Conservation (phyloP, 2,113 vertebrate genomes). For the Thinocorus orbignyianus region DNA sequence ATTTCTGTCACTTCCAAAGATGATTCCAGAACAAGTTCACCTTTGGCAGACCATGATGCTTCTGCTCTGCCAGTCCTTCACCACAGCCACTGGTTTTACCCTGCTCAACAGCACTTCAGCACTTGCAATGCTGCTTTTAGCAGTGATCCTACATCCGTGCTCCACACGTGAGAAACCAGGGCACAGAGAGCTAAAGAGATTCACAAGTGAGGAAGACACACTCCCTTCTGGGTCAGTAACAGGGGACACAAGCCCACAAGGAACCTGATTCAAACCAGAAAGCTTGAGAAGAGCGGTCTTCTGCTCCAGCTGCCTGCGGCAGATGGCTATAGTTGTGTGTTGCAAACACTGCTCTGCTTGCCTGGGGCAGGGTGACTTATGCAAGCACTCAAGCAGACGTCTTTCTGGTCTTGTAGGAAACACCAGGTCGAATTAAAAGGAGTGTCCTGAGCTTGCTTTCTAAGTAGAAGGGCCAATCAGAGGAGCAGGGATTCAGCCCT, state of each 20-base stretch:
- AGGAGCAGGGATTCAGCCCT: not conserved
- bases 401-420: not conserved
- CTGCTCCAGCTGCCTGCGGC: rapidly evolving
- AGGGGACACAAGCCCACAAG: not conserved
- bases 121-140: not conserved
- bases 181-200: not conserved
- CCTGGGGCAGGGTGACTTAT: not conserved
- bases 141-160: no score
- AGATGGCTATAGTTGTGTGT: not conserved
- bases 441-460: not conserved
- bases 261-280: not conserved
- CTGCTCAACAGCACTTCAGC: not conserved
- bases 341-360: not conserved
- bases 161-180: not conserved
- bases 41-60: not conserved
- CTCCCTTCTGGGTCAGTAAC: not conserved
- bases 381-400: rapidly evolving
- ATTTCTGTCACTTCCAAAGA: not conserved
- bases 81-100: not conserved
- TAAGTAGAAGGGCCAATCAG: not conserved
- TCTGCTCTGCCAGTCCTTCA: not conserved
- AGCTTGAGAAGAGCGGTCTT: not conserved
- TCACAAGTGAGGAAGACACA: not conserved
- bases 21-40: not conserved
- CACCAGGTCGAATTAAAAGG: not conserved